Percentiles rank a stretch among this genome's conserved stretches.
Conservation (phyloP, 2,113 vertebrate genomes). For the Ailurus styani region DNA sequence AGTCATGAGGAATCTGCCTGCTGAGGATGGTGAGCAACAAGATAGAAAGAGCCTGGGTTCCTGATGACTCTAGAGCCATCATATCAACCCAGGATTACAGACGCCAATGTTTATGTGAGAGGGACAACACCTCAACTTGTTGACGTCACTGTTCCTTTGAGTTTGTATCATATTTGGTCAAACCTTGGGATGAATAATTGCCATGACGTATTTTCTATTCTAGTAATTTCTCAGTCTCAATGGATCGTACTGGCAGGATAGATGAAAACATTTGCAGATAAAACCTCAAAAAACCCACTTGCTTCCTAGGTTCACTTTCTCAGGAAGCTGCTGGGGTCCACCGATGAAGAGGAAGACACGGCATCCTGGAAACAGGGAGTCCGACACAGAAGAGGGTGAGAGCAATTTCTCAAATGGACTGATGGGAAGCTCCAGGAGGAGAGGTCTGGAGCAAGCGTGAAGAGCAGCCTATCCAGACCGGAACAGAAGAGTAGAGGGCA, state of each 20-base stretch:
- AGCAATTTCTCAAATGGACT: background rate
- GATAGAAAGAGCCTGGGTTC: background rate
- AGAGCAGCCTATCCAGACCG: no score
- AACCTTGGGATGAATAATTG: background rate
- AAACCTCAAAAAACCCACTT: background rate
- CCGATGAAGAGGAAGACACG: background rate
- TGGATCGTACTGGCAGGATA: background rate
- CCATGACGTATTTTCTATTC: background rate
- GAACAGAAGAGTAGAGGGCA: background rate
- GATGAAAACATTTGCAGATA: background rate
- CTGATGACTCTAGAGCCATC: background rate
- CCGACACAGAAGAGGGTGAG: background rate
- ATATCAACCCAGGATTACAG: no score
- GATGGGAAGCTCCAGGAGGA: background rate
- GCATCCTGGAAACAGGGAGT: background rate
- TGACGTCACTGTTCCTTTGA: background rate
- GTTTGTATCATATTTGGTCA: background rate
- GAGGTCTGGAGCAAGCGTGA: background rate
- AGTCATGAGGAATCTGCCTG: background rate
- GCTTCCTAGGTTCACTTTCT: background rate
- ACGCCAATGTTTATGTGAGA: background rate
- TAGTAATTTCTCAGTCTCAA: background rate
- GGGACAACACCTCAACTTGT: background rate
- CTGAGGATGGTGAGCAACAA: background rate
- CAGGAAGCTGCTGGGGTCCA: background rate